Base-by-base conservation (phyloP, 2,113 vertebrate species). In the Myotis davidii region DNA sequence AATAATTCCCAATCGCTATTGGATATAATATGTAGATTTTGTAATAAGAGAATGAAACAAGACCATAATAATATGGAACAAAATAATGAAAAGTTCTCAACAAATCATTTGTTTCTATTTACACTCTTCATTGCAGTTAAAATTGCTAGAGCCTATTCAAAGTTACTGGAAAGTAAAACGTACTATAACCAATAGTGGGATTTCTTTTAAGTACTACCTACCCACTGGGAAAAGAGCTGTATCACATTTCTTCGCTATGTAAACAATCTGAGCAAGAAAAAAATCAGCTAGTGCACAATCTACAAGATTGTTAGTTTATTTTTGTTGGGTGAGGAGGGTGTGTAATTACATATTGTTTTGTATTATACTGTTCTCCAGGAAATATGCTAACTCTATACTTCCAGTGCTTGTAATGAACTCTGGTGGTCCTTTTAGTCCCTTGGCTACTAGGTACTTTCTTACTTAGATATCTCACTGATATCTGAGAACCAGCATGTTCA, bases 201-300 rank as follows among this genome's bases (percentile, higher is more conserved):
- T 91, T 95, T 20, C 34, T 97, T 97, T 96, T 93, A 96, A 93
- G 73, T 92, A 88, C 89, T 96, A 97, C 56, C 73, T 45, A 97
- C n/a, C 50, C 94, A 97, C 76, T 86, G 94, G 85, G 70, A 94
- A 98, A 98, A 97, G 23, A 84, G 7, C 61, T 79, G 1, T 59
- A 93, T 78, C 93, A 23, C 76, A 94, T 93, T 94, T 95, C 96
- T 91, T 86, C 95, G 85, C 79, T 74, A 94, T 32, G 79, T 81
- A 94, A 96, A 92, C 73, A 95, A 89, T 32, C 94, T 95, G 81
- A 85, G 0, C 5, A 94, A 96, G 78, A 61, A 92, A 27, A 96
- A 96, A 95, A 95, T 90, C 1, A 65, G 18, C 32, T 83, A 86
- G 88, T 42, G 3, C 2, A 91, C 34, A 45, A 94, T 37, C 85